Evolutionary conservation across 2,888 invertebrate species (phyloP), one percentile per base, ranked within the genome.

Genomic region (Rhynchonema sp.): DNA sequence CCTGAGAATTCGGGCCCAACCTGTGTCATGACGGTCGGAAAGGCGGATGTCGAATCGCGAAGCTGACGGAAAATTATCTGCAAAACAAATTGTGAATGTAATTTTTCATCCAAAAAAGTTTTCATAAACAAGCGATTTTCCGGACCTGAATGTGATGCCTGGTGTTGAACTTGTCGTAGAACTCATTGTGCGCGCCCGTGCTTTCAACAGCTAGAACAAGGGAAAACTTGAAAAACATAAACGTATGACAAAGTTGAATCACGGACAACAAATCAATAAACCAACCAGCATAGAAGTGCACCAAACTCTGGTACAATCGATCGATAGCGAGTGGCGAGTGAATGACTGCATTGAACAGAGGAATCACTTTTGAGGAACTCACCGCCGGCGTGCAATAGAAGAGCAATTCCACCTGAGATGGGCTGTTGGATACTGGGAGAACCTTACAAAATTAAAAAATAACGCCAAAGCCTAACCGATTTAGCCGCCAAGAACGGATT

Each of bases 161-260:
- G 69, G 98, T 96, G 20, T 90, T 89, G 76, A 98, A 98, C 78
- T 98, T 98, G 77, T 96, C 96, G 72, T 94, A 98, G 78, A 98
- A 98, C 78, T 98, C 98, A 46, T 89, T 90, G 75, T 88, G 90
- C 66, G 92, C 87, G 17, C 96, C 96, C 17, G 94, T 96, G 20
- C 88, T 87, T 78, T 96, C 96, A 60, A 55, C 25, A 13, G 27
- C 25, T 55, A 6, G 27, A 28, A 27, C 6, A 13, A 6, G 27
- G 28, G n/a, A n/a, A n/a, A n/a, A n/a, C n/a, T n/a, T n/a, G n/a
- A 3, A 17, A 55, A 27, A 55, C 55, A 3, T 27, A 27, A 55
- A 55, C 17, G 22, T 26, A n/a, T n/a, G n/a, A n/a, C n/a, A n/a
- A n/a, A n/a, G n/a, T n/a, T n/a, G n/a, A n/a, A n/a, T n/a, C n/a